phyloP scores from a whole-genome alignment of 1,140 invertebrate genomes.

The Cephus cinctus region DNA sequence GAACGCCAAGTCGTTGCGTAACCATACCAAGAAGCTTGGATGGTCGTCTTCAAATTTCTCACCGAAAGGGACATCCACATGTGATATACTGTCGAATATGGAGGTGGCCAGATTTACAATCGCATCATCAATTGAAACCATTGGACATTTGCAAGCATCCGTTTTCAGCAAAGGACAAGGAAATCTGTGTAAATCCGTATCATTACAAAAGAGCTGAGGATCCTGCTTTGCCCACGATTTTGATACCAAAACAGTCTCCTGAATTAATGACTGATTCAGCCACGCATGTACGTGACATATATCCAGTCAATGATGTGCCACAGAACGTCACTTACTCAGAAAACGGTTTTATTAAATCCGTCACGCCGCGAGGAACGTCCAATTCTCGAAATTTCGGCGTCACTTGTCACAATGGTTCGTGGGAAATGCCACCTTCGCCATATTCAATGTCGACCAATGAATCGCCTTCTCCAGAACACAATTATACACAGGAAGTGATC shows the following conservation, averaged over 20 bases:
- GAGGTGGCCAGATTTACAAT: slow-evolving; percentile 93
- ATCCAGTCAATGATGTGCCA: slow-evolving; percentile 80
- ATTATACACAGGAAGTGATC: slow-evolving; percentile 62
- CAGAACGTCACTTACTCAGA: slow-evolving; percentile 83
- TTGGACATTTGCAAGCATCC: slow-evolving; percentile 86
- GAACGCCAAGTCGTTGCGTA: slow-evolving; percentile 87
- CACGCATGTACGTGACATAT: slow-evolving; percentile 81
- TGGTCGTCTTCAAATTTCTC: slow-evolving; percentile 86
- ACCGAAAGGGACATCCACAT: slow-evolving; percentile 88
- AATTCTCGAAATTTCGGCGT: slow-evolving; percentile 67
- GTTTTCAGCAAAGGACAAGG: slow-evolving; percentile 88
- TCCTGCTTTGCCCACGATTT: slow-evolving; percentile 84
- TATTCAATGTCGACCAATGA: slow-evolving; percentile 79
- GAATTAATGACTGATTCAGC: slow-evolving; percentile 81
- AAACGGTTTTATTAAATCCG: slow-evolving; percentile 64
- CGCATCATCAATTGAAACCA: slow-evolving; percentile 90
- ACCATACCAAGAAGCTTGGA: slow-evolving; percentile 92
- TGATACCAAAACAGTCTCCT: slow-evolving; percentile 88
- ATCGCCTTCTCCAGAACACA: slow-evolving; percentile 56
- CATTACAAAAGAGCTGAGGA: slow-evolving; percentile 91
- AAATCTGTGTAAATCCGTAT: slow-evolving; percentile 95
- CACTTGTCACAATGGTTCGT: slow-evolving; percentile 54
- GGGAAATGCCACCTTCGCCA: slow-evolving; percentile 87
- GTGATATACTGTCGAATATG: slow-evolving; percentile 95
- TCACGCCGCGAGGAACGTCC: slow-evolving; percentile 53